Evolutionary conservation across 2,113 vertebrate species (phyloP), one percentile per base, ranked within the genome.

Genomic region (Gopherus evgoodei): DNA sequence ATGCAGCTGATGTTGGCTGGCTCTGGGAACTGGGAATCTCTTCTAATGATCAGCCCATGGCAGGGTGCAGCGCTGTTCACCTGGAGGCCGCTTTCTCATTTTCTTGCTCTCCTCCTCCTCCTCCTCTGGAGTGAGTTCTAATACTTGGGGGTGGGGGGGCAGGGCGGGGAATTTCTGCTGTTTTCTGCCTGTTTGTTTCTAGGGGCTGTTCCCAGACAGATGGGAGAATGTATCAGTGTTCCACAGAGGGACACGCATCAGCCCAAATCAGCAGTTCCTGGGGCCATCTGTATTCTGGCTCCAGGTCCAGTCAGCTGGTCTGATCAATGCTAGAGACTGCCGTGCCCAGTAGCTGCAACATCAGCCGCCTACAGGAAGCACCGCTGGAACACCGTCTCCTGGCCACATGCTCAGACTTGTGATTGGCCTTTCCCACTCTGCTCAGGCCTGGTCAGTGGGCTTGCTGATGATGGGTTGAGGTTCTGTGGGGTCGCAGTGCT

Each of bases 261-360:
- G 59, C 27, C 27, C 13, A 27, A 25, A 27, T 57, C 56, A 57
- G 56, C 4, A 11, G 56, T 57, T 57, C 56, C 11, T 57, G 21
- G 59, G 31, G 6, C 27, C 59, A 31, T 35, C 59, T 35, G 29
- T 31, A 14, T 65, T 35, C 59, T 35, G 62, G 62, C 31, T 65
- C 31, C 62, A 65, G 62, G 14, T 65, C 14, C 29, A 3, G 59
- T 29, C 29, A 31, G 59, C 59, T 31, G 27, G 12, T 57, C 52
- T 13, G 10, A 3, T 13, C 7, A 17, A 2, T 49, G 42, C 10
- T 2, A 5, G 27, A 27, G 25, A 3, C 25, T 1, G 13, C 2
- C 19, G 56, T 57, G 25, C 25, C 56, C 27, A 1, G 56, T 57
- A 57, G 56, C 25, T 25, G 25, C 56, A 57, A 12, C 31, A 27